A percentile compares a stretch with the other conserved stretches of the same genome.
Evolutionary conservation across 2,113 vertebrate genomes (phyloP).

Genomic region (Perca flavescens): DNA sequence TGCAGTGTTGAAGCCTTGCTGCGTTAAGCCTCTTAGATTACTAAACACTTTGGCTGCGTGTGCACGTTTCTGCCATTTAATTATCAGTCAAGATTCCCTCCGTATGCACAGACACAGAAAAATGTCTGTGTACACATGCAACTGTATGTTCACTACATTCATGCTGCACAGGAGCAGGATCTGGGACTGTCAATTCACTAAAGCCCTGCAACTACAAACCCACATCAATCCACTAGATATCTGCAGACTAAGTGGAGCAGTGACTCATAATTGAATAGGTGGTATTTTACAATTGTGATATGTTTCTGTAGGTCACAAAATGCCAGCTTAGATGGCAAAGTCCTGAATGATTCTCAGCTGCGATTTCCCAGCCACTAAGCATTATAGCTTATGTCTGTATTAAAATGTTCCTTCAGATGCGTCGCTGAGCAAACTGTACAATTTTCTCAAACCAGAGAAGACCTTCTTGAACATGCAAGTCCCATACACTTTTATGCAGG

Average conservation of each 20-base stretch:
- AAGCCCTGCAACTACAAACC: neutral
- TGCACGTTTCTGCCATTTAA: constrained; percentile 63
- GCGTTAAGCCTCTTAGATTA: constrained; percentile 73
- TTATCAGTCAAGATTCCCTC: constrained; percentile 56
- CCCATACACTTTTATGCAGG: neutral
- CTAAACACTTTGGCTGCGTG: constrained; percentile 67
- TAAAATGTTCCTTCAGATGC: neutral
- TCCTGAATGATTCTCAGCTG: neutral
- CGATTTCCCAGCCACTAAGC: neutral
- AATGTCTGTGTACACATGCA: constrained; percentile 3
- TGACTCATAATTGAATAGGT: neutral
- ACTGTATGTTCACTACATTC: neutral
- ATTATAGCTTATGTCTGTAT: neutral
- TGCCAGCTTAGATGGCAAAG: constrained; percentile 12
- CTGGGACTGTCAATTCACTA: neutral
- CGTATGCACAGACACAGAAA: constrained; percentile 26
- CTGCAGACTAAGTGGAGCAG: constrained; percentile 2
- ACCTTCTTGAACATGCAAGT: neutral
- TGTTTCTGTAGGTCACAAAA: constrained; percentile 9
- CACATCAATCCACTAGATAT: neutral
- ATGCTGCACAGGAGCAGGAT: constrained; percentile 6
- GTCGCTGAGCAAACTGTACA: neutral
- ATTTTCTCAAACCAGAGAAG: neutral
- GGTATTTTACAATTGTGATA: neutral
- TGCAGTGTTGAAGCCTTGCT: constrained; percentile 57